Base-by-base conservation (phyloP, 2,888 invertebrate species). In the Lepidonotus clava region DNA sequence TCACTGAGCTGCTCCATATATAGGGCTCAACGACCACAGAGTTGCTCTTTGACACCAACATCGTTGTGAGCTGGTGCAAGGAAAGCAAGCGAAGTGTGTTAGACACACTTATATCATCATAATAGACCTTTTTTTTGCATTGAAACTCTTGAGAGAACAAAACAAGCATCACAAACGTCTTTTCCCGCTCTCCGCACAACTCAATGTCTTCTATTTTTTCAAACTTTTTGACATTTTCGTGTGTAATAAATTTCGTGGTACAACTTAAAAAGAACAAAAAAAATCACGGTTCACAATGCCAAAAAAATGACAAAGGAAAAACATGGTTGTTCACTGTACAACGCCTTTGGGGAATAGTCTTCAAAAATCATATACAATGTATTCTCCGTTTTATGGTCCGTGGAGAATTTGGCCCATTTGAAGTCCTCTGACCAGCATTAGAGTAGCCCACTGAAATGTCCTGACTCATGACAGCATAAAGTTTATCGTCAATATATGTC, bases 401-500 rank as follows among this genome's bases (percentile, higher is more conserved):
- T 71, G 71, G 71, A 71, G 38, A 71, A 34, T 71, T 14, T 71
- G 36, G 36, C 71, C 71, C 71, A n/a, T 38, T 21, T 34, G 1
- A 21, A 38, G 34, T 36, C 38, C 4, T 38, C 36, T 36, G 38
- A 71, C 34, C 38, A 71, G 28, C 61, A 32, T 66, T 24, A n/a
- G n/a, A n/a, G 11, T 66, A 32, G 66, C 32, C 11, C 66, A 66
- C 1, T 66, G 66, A 66, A 66, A 14, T 66, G 66, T 32, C 21
- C 38, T 71, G 71, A 71, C 71, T 38, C 38, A 34, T 71, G 71
- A 34, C 32, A 36, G 6, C 36, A 38, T 24, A 71, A 71, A 38
- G 18, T 34, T 36, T 32, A 71, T 71, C n/a, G 71, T 71, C 71
- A 71, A 71, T 38, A 71, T 71, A n/a, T 71, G 71, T 36, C 71